Evolutionary conservation across 2,797 vertebrate species (phyloP).

Genomic region (Eremophila alpestris): DNA sequence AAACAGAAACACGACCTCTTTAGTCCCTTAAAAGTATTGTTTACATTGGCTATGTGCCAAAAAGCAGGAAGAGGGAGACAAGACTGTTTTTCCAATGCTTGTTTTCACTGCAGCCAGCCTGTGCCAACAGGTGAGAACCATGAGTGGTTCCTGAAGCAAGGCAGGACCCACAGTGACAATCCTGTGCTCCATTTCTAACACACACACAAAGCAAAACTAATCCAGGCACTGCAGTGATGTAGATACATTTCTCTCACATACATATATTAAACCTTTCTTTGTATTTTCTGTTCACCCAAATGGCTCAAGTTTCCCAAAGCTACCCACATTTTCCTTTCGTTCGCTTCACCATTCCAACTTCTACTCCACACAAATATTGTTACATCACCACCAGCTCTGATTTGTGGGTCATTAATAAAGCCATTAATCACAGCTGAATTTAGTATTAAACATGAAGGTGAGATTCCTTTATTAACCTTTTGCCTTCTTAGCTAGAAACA

Average conservation of each 20-base stretch:
- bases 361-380: neutral
- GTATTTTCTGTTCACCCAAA: neutral
- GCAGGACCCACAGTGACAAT: neutral
- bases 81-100: neutral
- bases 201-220: neutral
- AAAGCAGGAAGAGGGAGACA: neutral
- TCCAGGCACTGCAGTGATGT: neutral
- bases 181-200: neutral
- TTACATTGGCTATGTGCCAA: slow-evolving; percentile 4
- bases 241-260: neutral
- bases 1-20: slow-evolving; percentile 31
- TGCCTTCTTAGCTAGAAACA: slow-evolving; percentile 33
- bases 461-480: slow-evolving; percentile 62
- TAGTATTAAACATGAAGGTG: slow-evolving; percentile 44
- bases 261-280: neutral
- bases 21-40: neutral
- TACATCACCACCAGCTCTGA: neutral
- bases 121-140: neutral
- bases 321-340: neutral
- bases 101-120: neutral
- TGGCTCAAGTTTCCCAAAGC: neutral
- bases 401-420: slow-evolving; percentile 50
- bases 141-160: neutral
- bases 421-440: slow-evolving; percentile 47
- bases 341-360: neutral